phyloP scores from a whole-genome alignment of 2,888 invertebrate species.

The Leucophenga montana region DNA sequence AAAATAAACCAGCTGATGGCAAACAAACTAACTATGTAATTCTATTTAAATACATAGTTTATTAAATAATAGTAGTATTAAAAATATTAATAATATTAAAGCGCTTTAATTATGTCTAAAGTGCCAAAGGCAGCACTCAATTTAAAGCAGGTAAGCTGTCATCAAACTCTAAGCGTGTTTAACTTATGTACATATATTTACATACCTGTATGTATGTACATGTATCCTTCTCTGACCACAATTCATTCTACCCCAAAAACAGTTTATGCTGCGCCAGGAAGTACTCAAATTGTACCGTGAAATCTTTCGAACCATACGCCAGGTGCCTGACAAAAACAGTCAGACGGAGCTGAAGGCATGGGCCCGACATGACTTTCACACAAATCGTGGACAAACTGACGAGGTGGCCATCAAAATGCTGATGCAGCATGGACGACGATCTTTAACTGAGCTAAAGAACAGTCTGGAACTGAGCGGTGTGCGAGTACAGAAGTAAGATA shows the following conservation, averaged over 20 bases:
- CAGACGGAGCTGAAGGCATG: slow-evolving; percentile 80
- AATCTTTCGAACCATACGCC: slow-evolving; percentile 80
- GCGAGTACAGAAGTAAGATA: slow-evolving; percentile 28
- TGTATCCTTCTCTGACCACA: too few species aligned
- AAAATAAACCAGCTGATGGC: too few species aligned
- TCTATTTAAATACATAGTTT: not conserved
- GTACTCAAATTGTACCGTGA: slow-evolving; percentile 84
- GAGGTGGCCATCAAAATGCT: slow-evolving; percentile 83
- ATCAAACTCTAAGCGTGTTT: slow-evolving; percentile 16
- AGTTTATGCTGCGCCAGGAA: slow-evolving; percentile 88
- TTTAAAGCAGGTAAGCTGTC: slow-evolving; percentile 77
- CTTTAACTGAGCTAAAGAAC: slow-evolving; percentile 79
- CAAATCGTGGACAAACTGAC: slow-evolving; percentile 81
- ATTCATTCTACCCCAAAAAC: slow-evolving; percentile 30
- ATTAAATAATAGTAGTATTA: not conserved
- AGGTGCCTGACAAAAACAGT: slow-evolving; percentile 79
- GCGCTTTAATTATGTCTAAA: slow-evolving; percentile 54
- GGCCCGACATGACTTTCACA: slow-evolving; percentile 83
- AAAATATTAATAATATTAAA: not conserved
- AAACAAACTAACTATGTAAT: too few species aligned
- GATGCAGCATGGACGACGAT: slow-evolving; percentile 81
- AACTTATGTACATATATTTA: slow-evolving; percentile 17
- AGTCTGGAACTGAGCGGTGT: slow-evolving; percentile 77
- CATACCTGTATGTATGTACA: too few species aligned
- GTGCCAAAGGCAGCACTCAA: slow-evolving; percentile 75